These are phyloP conservation scores for Lasioglossum figueresi DNA, from an alignment of 2,888 invertebrate species.

Conservation along the genomic window DNA sequence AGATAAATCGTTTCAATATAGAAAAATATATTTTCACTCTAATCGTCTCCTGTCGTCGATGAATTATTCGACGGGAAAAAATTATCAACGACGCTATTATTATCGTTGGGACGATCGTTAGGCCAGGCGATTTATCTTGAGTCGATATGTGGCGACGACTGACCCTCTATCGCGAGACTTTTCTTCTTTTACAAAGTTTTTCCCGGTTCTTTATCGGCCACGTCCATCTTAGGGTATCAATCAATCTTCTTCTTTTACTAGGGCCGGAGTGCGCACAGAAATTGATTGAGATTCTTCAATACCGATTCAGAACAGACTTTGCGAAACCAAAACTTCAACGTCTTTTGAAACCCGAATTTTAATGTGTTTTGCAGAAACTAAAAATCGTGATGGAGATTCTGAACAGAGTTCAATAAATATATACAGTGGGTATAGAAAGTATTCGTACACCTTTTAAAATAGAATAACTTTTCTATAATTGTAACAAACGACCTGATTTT, in stretches of 20 bases:
- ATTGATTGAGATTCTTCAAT: background rate
- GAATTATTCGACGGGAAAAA: background rate
- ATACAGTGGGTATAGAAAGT: too few species aligned
- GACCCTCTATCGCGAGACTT: slow-evolving; percentile 3
- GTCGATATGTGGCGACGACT: slow-evolving; percentile 38
- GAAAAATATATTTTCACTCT: background rate
- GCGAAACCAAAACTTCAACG: too few species aligned
- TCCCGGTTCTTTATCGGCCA: background rate
- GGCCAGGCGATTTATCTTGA: slow-evolving; percentile 41
- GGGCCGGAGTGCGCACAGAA: background rate
- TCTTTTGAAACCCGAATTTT: too few species aligned
- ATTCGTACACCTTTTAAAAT: too few species aligned
- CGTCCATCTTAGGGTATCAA: background rate
- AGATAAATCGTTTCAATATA: background rate
- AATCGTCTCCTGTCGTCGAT: background rate
- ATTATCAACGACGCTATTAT: background rate
- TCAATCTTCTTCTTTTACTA: background rate
- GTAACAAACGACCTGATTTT: too few species aligned
- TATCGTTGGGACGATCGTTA: background rate
- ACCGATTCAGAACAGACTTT: too few species aligned
- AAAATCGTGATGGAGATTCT: too few species aligned
- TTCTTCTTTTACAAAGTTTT: background rate
- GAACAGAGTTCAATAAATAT: too few species aligned
- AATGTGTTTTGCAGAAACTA: too few species aligned
- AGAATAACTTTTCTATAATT: too few species aligned